Evolutionary conservation across 1,140 invertebrate species (phyloP).

Genomic region (Drosophila albomicans): DNA sequence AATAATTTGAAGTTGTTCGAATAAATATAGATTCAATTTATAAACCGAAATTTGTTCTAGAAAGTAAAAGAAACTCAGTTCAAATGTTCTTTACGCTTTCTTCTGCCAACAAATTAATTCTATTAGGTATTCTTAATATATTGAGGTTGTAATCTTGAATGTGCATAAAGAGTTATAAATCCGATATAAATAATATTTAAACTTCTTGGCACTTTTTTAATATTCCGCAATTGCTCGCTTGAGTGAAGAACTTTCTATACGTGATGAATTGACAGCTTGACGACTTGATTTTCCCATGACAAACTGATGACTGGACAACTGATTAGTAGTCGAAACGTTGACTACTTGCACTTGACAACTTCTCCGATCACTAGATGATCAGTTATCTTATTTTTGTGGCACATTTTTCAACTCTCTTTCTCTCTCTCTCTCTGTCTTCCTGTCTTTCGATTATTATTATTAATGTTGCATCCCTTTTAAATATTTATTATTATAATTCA

Average conservation of each 20-base stretch:
- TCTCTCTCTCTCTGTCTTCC: neutral
- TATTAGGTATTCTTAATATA: too few relatives aligned
- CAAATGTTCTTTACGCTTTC: neutral
- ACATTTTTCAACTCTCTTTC: neutral
- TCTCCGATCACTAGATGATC: neutral
- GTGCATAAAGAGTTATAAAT: neutral
- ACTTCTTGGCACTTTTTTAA: conserved; percentile 3
- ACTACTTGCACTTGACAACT: conserved; percentile 19
- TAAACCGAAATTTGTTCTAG: neutral
- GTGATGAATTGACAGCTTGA: conserved; percentile 28
- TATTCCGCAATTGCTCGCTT: conserved; percentile 14
- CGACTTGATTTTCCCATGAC: conserved; percentile 33
- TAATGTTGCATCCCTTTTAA: neutral
- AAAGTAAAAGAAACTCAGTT: neutral
- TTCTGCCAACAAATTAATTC: too few relatives aligned
- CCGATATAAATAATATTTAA: neutral
- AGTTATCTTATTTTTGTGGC: neutral
- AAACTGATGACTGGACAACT: conserved; percentile 19
- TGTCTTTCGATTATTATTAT: neutral
- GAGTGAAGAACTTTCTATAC: conserved; percentile 29
- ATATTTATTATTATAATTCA: neutral
- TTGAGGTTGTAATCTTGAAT: too few relatives aligned
- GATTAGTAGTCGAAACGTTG: conserved; percentile 29
- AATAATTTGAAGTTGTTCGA: neutral
- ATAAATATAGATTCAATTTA: neutral